Conservation (phyloP, 30 jellyfish, hydroid and myxozoan species). For the Phacellophora camtschatica region DNA sequence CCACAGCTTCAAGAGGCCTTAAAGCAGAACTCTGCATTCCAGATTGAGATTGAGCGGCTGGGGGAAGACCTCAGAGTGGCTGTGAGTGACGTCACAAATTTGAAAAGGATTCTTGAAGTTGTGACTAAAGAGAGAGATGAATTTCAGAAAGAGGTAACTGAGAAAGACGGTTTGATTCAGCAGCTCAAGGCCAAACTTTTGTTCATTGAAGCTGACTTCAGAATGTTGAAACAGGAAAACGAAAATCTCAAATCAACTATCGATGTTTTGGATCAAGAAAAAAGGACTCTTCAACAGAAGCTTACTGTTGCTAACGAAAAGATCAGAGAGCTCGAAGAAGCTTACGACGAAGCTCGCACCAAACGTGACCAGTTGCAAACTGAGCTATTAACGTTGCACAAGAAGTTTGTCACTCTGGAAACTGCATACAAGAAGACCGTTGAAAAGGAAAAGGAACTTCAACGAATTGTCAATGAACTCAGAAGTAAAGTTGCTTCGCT, state of each 20-base stretch:
- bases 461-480: conserved; percentile 71
- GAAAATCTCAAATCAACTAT: conserved; percentile 74
- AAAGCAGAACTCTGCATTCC: conserved; percentile 83
- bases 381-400: conserved; percentile 71
- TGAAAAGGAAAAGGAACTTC: conserved; percentile 87
- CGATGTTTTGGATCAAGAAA: conserved; percentile 91
- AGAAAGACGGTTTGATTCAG: conserved; percentile 76
- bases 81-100: conserved; percentile 68
- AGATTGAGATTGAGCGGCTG: conserved; percentile 77
- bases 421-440: conserved; percentile 82
- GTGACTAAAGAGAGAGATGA: conserved; percentile 63
- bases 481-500: conserved; percentile 31
- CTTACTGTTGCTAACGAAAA: conserved; percentile 74
- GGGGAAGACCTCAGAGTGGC: conserved; percentile 88
- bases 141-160: conserved; percentile 75
- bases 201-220: conserved; percentile 71
- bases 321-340: conserved; percentile 91
- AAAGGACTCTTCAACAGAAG: conserved; percentile 71
- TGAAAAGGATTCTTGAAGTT: conserved; percentile 53
- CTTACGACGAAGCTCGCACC: conserved; percentile 81
- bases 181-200: conserved; percentile 72
- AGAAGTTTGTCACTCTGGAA: conserved; percentile 88
- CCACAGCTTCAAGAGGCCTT: conserved; percentile 91
- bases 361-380: conserved; percentile 85
- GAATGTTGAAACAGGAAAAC: conserved; percentile 75